Evolutionary conservation across 2,113 vertebrate species (phyloP).

Genomic region (Mola mola): DNA sequence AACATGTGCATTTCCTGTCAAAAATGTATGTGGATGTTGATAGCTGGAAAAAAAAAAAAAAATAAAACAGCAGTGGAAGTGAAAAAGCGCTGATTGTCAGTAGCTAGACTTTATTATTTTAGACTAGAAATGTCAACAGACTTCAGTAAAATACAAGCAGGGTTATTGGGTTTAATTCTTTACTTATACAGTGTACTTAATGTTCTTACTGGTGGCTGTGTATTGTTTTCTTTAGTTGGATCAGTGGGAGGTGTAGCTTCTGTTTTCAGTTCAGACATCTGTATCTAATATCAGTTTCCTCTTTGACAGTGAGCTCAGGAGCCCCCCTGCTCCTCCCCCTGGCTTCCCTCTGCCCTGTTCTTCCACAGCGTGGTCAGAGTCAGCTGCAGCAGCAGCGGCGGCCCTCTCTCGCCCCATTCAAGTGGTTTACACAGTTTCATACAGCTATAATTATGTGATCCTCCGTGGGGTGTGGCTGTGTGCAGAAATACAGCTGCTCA

Average conservation of each 20-base stretch:
- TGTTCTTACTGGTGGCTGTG: too few relatives aligned
- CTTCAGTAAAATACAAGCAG: too few relatives aligned
- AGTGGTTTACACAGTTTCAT: slow-evolving; percentile 69
- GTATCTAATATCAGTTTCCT: slow-evolving; percentile 10
- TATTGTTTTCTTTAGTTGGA: slow-evolving; percentile 7
- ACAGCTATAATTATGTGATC: slow-evolving; percentile 74
- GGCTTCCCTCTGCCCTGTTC: slow-evolving; percentile 29
- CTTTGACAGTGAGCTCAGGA: slow-evolving; percentile 16
- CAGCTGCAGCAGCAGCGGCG: slow-evolving; percentile 60
- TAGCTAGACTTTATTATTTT: too few relatives aligned
- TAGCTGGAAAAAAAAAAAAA: too few relatives aligned
- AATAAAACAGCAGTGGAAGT: too few relatives aligned
- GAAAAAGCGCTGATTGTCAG: too few relatives aligned
- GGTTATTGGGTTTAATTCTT: too few relatives aligned
- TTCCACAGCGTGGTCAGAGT: slow-evolving; percentile 36
- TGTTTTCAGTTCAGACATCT: neutral
- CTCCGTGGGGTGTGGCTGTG: slow-evolving; percentile 73
- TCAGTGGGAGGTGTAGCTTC: neutral
- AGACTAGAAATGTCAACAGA: too few relatives aligned
- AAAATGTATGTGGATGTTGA: too few relatives aligned
- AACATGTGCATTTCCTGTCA: too few relatives aligned
- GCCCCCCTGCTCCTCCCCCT: slow-evolving; percentile 45
- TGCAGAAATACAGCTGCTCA: slow-evolving; percentile 75
- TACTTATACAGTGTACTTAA: too few relatives aligned
- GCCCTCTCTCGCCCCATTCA: slow-evolving; percentile 54